Evolutionary conservation across 2,113 vertebrate species (phyloP), one percentile per base, ranked within the genome.

Genomic region (Melanerpes formicivorus): DNA sequence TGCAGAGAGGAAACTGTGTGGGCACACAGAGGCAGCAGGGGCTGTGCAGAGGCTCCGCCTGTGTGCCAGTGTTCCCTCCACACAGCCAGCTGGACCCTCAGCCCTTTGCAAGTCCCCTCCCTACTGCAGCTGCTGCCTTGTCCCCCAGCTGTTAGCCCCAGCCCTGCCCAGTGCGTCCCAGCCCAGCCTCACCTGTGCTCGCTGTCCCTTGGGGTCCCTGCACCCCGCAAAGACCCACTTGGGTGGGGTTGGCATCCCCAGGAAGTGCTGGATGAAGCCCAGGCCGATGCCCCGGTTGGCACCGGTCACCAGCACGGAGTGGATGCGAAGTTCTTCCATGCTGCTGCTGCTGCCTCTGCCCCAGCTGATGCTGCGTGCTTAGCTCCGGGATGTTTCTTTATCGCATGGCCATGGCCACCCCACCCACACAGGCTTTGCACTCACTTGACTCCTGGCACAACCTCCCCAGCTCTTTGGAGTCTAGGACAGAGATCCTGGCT

Each of bases 211-310:
- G 29, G 95, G 95, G 55, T 97, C 91, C 56, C 95, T 88, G 32
- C 97, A 97, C 7, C 5, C 11, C 1, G 88, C 97, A 70, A 97
- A 97, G 7, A 97, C 84, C 93, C 87, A 87, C 18, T 55, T 1
- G 2, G 97, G 96, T 9, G 93, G 80, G 0, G 46, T 84, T 16
- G 83, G 29, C 46, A 85, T 34, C 54, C 11, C 75, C 60, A 94
- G 78, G 48, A 92, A 22, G 7, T 97, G 93, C 42, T 40, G 71
- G 14, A 96, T 26, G 0, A 96, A 3, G 44, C 95, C 95, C 52
- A 97, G 90, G 40, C 97, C 95, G 1, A 97, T 69, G 16, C 95
- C 96, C 2, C 88, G 70, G 86, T 97, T 97, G 71, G 96, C 91
- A 5, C 96, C 54, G 26, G 97, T 97, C 46, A 97, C 94, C 66